These are phyloP conservation scores for Pherbina coryleti DNA, from an alignment of 2,888 invertebrate species.

Conservation along the genomic window DNA sequence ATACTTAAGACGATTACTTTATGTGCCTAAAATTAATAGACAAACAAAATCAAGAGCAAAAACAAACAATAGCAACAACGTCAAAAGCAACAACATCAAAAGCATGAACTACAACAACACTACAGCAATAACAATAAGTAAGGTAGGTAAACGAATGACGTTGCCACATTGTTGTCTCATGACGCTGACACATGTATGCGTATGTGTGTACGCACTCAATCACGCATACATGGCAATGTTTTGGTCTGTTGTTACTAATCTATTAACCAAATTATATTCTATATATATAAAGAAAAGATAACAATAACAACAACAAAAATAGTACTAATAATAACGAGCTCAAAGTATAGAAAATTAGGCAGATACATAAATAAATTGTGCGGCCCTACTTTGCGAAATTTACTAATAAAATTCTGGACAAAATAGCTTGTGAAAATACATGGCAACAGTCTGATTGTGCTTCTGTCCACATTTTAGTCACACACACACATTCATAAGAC, in stretches of 20 bases:
- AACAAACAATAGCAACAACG: background rate
- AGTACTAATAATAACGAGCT: background rate
- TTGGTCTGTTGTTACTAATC: background rate
- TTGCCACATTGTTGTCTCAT: conserved; percentile 26
- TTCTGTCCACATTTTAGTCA: background rate
- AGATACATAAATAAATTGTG: background rate
- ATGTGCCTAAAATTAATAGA: conserved; percentile 18
- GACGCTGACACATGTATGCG: background rate
- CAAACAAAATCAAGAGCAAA: background rate
- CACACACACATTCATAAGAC: background rate
- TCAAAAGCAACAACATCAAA: background rate
- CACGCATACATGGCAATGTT: background rate
- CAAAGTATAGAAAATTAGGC: background rate
- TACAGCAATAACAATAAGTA: background rate
- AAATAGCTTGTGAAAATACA: background rate
- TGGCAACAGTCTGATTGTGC: too few relatives aligned
- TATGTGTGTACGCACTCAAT: background rate
- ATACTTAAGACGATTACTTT: conserved; percentile 17
- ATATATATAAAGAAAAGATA: background rate
- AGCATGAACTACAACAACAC: background rate
- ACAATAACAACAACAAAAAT: background rate
- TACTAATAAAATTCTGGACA: background rate
- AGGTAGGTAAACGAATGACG: conserved; percentile 16
- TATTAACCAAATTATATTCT: background rate
- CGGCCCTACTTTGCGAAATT: background rate